These are phyloP conservation scores for Falco cherrug DNA, from an alignment of 2,797 vertebrate species.

Conservation along the genomic window DNA sequence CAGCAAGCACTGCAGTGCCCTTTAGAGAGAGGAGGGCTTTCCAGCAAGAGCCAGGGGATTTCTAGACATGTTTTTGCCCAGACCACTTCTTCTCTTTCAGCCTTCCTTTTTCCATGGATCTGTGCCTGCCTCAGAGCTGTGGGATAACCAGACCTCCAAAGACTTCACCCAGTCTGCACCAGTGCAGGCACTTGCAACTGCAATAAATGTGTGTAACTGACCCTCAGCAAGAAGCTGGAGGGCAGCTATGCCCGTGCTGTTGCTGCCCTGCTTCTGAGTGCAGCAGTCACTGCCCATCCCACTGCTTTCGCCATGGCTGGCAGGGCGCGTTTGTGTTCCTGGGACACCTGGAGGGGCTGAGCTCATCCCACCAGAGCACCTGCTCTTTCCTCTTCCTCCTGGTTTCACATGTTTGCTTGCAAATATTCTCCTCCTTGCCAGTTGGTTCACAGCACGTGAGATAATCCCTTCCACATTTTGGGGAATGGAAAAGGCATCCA, in stretches of 20 bases:
- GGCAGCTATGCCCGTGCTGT: not conserved
- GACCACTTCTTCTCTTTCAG: not conserved
- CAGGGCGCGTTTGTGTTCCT: not conserved
- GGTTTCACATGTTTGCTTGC: not conserved
- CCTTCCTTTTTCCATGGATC: not conserved
- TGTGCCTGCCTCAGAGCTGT: not conserved
- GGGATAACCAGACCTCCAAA: not conserved
- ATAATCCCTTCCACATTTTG: not conserved
- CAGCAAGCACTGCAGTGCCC: not conserved
- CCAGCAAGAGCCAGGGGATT: not conserved
- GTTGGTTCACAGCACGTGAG: not conserved
- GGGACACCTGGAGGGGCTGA: conserved; percentile 4
- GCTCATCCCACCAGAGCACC: not conserved
- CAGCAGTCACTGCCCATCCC: not conserved
- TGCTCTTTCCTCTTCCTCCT: not conserved
- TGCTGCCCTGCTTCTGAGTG: not conserved
- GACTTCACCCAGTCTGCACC: not conserved
- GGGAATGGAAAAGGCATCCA: not conserved
- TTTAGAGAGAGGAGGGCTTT: not conserved
- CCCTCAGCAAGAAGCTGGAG: not conserved
- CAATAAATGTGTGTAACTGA: not conserved
- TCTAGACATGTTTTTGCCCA: not conserved
- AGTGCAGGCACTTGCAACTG: not conserved
- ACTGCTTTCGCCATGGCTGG: accelerated
- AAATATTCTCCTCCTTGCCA: not conserved